Conservation (phyloP, 23 tunicate species). For the Ciona savignyi region DNA sequence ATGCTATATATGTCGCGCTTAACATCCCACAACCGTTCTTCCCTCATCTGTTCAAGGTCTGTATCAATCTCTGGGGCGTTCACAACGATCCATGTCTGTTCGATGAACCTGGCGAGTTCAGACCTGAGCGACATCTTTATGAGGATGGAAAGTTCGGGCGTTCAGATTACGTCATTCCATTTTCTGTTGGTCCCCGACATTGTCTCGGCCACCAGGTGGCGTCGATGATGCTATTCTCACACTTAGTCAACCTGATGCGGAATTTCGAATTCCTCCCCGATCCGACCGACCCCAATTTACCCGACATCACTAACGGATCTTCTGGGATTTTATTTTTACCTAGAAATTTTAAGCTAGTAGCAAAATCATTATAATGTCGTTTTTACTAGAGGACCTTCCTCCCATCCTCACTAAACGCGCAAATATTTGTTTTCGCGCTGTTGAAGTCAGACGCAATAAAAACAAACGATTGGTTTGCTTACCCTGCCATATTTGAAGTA, state of each 20-base stretch:
- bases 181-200: background rate
- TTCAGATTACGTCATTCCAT: background rate
- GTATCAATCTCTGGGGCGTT: background rate
- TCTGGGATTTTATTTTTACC: background rate
- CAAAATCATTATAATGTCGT: background rate
- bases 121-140: background rate
- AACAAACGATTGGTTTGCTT: no score
- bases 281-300: background rate
- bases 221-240: background rate
- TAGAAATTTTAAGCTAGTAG: background rate
- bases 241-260: background rate
- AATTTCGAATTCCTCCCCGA: slow-evolving; percentile 10
- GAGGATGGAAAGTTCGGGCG: background rate
- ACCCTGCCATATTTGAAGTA: no score
- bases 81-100: background rate
- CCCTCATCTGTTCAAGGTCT: no score
- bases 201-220: background rate
- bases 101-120: background rate
- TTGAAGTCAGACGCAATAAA: no score
- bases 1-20: no score
- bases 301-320: background rate
- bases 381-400: background rate
- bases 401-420: no score
- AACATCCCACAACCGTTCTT: no score
- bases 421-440: no score